Percentiles rank a stretch among this genome's conserved stretches.
These are phyloP conservation scores for Eupithecia dodoneata DNA, from an alignment of 2,888 invertebrate species.

Conservation along the genomic window DNA sequence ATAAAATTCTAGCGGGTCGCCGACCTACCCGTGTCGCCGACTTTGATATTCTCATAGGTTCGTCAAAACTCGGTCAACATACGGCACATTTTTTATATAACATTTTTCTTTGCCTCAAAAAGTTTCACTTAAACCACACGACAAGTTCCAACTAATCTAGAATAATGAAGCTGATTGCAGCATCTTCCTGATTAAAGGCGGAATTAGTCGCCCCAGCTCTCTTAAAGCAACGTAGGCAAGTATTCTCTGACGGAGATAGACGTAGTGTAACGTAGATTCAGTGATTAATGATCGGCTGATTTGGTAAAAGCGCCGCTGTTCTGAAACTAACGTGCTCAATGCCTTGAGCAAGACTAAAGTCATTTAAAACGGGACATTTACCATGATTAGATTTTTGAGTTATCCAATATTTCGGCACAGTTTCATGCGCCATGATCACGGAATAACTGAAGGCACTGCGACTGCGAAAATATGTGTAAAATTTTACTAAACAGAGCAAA, in stretches of 20 bases:
- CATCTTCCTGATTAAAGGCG: constrained; percentile 48
- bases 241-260: constrained; percentile 3
- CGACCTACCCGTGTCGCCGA: too few species aligned
- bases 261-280: constrained; percentile 5
- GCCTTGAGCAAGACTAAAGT: neutral
- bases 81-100: neutral
- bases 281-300: constrained; percentile 24
- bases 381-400: too few species aligned
- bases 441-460: too few species aligned
- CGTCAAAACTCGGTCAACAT: too few species aligned
- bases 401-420: too few species aligned
- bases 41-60: too few species aligned
- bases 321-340: neutral
- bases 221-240: constrained; percentile 19
- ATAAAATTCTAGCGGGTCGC: too few species aligned
- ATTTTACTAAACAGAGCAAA: too few species aligned
- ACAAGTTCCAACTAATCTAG: constrained; percentile 39
- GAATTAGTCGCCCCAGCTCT: constrained; percentile 37
- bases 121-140: constrained; percentile 25
- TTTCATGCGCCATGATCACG: too few species aligned
- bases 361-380: too few species aligned
- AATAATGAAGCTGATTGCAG: constrained; percentile 50
- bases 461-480: too few species aligned
- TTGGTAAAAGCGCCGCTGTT: neutral
- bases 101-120: neutral